Evolutionary conservation across 1,140 invertebrate genomes (phyloP), one percentile per base, ranked within the genome.

Genomic region (Hirudo medicinalis): DNA sequence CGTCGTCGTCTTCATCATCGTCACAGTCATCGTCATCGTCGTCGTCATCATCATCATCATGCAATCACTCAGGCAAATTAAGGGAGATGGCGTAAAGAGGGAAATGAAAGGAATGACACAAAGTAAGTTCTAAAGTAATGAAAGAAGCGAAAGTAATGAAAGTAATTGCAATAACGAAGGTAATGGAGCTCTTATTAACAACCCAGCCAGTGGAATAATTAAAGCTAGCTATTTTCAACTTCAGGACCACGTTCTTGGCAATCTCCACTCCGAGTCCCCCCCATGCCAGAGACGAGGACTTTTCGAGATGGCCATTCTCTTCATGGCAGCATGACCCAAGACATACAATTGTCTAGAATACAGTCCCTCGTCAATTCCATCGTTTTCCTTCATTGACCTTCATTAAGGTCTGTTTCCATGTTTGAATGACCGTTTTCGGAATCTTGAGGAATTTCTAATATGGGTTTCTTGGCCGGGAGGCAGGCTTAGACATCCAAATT

Each of bases 191-290:
- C 32, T 36, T 36, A 6, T 36, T 36, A 6, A 6, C 2, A 36
- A 3, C 32, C 32, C 32, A 36, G 2, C 32, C 6, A 36, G 2
- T 36, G 32, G 32, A 6, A 36, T 6, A 36, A 36, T 6, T 36
- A 6, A 36, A 36, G 6, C 2, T 36, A 36, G 2, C 32, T 36
- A 36, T 6, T 36, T 36, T 6, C 2, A 36, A 6, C 32, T 36
- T n/a, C n/a, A 99, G 86, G 77, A 98, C 94, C 73, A 99, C 88
- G 84, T 99, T 99, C 84, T 99, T 99, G 0, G 96, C 94, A 72
- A 98, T 87, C 85, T 99, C 97, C 15, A 99, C 89, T 19, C 97
- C 97, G 49, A 99, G 86, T 68, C 95, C 95, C 70, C n/a, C 90
- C 90, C 69, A 99, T 84, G 6, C 97, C 97, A 13, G 89, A 94